Evolutionary conservation across 1,140 invertebrate genomes (phyloP).

Genomic region (Coenobita brevimanus): DNA sequence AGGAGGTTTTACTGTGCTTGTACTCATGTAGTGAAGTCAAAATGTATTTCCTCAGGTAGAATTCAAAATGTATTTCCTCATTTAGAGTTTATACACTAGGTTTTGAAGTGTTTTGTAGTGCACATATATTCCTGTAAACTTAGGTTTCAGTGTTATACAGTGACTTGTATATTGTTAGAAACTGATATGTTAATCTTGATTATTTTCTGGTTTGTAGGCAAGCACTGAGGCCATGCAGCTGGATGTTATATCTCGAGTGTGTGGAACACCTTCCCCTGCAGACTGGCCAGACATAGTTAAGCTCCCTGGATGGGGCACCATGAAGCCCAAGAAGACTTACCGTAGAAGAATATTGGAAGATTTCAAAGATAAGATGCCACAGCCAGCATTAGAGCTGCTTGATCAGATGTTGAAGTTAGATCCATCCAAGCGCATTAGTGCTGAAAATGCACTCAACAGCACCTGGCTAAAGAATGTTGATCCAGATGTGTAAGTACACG

Average conservation of each 20-base stretch:
- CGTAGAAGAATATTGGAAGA: conserved; percentile 92
- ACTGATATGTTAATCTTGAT: background rate
- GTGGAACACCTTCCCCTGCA: conserved; percentile 96
- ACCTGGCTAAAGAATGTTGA: conserved; percentile 95
- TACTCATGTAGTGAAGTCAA: no score
- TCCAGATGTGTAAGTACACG: conserved; percentile 86
- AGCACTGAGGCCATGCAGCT: conserved; percentile 89
- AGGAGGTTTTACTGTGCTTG: no score
- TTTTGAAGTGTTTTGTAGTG: no score
- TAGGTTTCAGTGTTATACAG: no score
- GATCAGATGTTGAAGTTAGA: conserved; percentile 98
- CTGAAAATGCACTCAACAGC: conserved; percentile 94
- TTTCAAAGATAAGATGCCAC: conserved; percentile 90
- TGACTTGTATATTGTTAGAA: no score
- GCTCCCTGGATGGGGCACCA: conserved; percentile 91
- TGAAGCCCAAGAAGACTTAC: conserved; percentile 94
- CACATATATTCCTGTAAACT: no score
- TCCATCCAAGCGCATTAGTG: conserved; percentile 93
- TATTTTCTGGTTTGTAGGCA: conserved; percentile 32
- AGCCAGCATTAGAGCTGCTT: conserved; percentile 90
- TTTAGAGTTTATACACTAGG: no score
- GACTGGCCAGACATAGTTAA: conserved; percentile 98
- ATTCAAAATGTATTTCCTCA: no score
- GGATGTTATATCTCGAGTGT: conserved; percentile 94
- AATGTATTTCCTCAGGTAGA: no score